phyloP scores from a whole-genome alignment of 64 coral and sea anemone genomes.

The Montipora efflorescens region DNA sequence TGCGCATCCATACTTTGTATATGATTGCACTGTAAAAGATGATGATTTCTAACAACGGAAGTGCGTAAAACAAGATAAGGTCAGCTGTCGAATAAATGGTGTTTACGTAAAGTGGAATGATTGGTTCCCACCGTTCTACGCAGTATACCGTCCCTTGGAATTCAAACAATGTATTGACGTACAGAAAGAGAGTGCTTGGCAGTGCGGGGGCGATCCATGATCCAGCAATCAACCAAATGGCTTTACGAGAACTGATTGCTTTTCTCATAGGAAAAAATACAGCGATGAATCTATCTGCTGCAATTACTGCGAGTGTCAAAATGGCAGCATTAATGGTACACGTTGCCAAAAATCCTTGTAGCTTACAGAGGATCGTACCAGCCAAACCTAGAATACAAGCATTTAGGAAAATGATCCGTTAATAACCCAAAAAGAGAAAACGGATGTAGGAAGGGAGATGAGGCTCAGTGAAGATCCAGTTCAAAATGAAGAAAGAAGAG shows the following conservation, averaged over 20 bases:
- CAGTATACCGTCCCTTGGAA: conserved; percentile 5
- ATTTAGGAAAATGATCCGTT: neutral
- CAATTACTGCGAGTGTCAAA: conserved; percentile 58
- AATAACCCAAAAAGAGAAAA: neutral
- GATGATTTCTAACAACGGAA: conserved; percentile 52
- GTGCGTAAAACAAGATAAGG: conserved; percentile 40
- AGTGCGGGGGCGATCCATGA: conserved; percentile 24
- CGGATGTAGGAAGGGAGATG: too few relatives aligned
- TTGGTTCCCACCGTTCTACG: conserved; percentile 24
- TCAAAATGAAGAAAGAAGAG: too few relatives aligned
- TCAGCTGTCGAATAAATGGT: conserved; percentile 35
- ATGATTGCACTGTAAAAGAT: conserved; percentile 59
- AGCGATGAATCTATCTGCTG: conserved; percentile 59
- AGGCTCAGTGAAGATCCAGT: too few relatives aligned
- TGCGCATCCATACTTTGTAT: conserved; percentile 60
- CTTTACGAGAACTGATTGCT: conserved; percentile 36
- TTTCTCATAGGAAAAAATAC: conserved; percentile 69
- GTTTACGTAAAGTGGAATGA: neutral
- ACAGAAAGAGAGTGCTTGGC: conserved; percentile 28
- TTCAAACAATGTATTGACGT: conserved; percentile 12
- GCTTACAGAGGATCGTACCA: conserved; percentile 45
- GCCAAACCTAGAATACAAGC: neutral
- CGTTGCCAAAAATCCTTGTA: conserved; percentile 16
- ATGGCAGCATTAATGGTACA: conserved; percentile 28
- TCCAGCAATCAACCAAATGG: conserved; percentile 18